Base-by-base conservation (phyloP, 2,797 vertebrate genomes). In the Semotilus atromaculatus region DNA sequence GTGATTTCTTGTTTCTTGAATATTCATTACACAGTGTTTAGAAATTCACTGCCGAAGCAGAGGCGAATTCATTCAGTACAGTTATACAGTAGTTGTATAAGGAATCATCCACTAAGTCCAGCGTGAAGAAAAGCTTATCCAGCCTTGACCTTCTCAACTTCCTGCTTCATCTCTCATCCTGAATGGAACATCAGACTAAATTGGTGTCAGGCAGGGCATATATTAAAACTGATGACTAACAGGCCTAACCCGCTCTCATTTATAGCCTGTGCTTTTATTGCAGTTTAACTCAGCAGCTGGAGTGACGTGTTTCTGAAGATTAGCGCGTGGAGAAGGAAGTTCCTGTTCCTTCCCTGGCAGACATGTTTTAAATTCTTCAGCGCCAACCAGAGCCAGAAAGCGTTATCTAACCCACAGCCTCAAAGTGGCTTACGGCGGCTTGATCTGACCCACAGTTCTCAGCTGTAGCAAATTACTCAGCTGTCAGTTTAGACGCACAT, bases 321-420 rank as follows among this genome's bases (percentile, higher is more conserved):
- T 81, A 71, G 68, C 0, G 14, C 16, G 3, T 38, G 48, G 58
- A 67, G 19, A 67, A 43, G 45, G 43, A 66, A 80, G 26, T 82
- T 86, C 82, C 80, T 83, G 68, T 84, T 34, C 40, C 48, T 81
- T 36, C 70, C 6, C 36, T 75, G 34, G 53, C 58, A 90, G 85
- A 91, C 75, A 88, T 43, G 29, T 88, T 85, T 75, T 83, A 43
- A 88, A 76, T 81, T 74, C 83, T 89, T 87, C 70, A 87, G 9
- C 38, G 67, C 48, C 89, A 60, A 58, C 80, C 70, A 85, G 84
- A 83, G 29, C 81, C 74, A 85, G 86, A 84, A 87, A 87, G 29
- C 80, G 87, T 92, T 91, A 90, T 85, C 86, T 86, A 93, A 91
- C 86, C 1, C 55, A 85, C 85, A 89, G 87, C 83, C 67, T 88